Conservation (phyloP, 2,888 invertebrate genomes). For the Agrilus biguttatus region DNA sequence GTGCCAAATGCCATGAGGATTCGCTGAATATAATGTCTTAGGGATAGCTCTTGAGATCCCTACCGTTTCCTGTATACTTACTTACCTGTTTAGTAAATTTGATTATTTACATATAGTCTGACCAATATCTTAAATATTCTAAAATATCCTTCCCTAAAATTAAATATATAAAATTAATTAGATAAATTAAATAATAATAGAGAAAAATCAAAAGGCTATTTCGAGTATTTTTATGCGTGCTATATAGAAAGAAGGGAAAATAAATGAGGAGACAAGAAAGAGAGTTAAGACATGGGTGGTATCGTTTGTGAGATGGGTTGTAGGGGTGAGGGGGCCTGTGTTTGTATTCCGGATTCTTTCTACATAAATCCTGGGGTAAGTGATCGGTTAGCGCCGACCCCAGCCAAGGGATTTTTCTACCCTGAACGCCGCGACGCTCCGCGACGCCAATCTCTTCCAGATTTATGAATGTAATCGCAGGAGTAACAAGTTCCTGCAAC, state of each 20-base stretch:
- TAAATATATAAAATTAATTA: too few species aligned
- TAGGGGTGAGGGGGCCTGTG: constrained; percentile 10
- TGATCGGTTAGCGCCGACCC: constrained; percentile 33
- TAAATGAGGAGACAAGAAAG: constrained; percentile 2
- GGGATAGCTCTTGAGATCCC: too few species aligned
- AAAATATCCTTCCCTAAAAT: too few species aligned
- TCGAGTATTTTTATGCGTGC: too few species aligned
- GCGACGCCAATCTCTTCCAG: constrained; percentile 28
- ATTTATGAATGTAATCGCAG: constrained; percentile 33
- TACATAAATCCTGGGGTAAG: constrained; percentile 33
- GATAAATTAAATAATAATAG: too few species aligned
- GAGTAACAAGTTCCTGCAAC: constrained; percentile 26
- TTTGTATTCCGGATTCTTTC: constrained; percentile 29
- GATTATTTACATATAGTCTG: too few species aligned
- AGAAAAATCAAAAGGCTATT: too few species aligned
- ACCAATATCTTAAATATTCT: too few species aligned
- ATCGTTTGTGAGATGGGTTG: neutral
- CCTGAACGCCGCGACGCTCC: constrained; percentile 24
- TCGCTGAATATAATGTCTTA: too few species aligned
- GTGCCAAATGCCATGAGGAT: too few species aligned
- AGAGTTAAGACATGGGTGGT: constrained; percentile 2
- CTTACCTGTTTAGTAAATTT: too few species aligned
- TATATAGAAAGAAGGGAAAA: neutral
- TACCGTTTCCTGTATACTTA: too few species aligned
- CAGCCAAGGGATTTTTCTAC: constrained; percentile 30